phyloP scores from a whole-genome alignment of 2,797 vertebrate genomes.

The Glossophaga mutica region DNA sequence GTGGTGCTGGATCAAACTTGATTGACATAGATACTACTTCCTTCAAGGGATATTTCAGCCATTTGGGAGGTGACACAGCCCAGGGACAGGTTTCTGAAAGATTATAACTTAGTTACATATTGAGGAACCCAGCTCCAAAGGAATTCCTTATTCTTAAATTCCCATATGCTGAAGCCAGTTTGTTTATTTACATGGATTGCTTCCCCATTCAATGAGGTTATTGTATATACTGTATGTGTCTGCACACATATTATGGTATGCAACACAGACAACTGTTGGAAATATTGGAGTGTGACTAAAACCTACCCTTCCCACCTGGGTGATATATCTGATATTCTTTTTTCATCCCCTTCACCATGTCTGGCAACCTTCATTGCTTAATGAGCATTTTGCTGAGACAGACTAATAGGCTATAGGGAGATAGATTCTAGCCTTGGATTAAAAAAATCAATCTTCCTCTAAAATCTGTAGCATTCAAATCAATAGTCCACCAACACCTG shows the following conservation, averaged over 20 bases:
- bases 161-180: neutral
- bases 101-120: neutral
- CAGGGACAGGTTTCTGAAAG: neutral
- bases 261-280: neutral
- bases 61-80: neutral
- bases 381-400: constrained; percentile 4
- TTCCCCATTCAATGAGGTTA: neutral
- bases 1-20: neutral
- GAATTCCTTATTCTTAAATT: neutral
- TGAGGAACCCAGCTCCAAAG: neutral
- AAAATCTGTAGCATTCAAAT: neutral
- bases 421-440: constrained; percentile 41
- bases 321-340: neutral
- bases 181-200: neutral
- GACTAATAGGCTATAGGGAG: neutral
- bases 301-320: neutral
- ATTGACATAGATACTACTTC: neutral
- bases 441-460: constrained; percentile 10
- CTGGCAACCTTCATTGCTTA: neutral
- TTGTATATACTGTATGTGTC: neutral
- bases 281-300: neutral
- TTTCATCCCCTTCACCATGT: neutral
- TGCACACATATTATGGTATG: neutral
- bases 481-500: neutral
- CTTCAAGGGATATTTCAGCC: neutral